Evolutionary conservation across 2,113 vertebrate genomes (phyloP), one percentile per base, ranked within the genome.

Genomic region (Nibea coibor): DNA sequence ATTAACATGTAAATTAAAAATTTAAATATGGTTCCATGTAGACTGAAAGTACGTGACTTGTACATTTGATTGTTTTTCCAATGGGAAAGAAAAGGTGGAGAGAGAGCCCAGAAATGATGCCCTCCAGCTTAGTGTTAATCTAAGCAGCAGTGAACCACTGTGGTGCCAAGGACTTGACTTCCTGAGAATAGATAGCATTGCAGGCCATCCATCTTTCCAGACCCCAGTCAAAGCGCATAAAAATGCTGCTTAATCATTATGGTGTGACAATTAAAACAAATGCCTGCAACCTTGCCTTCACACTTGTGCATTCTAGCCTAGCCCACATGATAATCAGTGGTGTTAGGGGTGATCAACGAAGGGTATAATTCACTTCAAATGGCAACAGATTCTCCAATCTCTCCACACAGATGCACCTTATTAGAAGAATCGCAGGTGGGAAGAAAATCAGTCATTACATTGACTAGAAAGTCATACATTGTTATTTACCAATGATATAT

Each of bases 181-280:
- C 39, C 69, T 3, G 72, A 82, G 82, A 91, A 91, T 48, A 90
- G 86, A 91, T 87, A 92, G 80, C 73, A 65, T 85, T 91, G 88
- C 59, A 82, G 85, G 74, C 87, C 92, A 94, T 94, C 87, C 89
- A 90, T 95, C 94, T 95, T 92, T 58, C 80, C 88, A 75, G 75
- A 82, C 80, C 77, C 81, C 78, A 93, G 92, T 95, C 94, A 91
- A 86, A 91, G 43, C 0, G 43, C 87, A 95, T 94, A 75, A 93
- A 87, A 88, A 84, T 73, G 73, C 81, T 82, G 76, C 89, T 95
- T 92, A 88, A 95, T 95, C 94, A 94, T 80, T 57, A 85, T 54
- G 70, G 77, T 72, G 75, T 58, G 9, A 80, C 94, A 95, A 95
- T 94, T 94, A 94, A 90, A 95, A 93, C 77, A 85, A 92, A 94